A percentile compares a stretch with the other conserved stretches of the same genome.
phyloP scores from a whole-genome alignment of 1,140 invertebrate species.

The Drosophila micromelanica region DNA sequence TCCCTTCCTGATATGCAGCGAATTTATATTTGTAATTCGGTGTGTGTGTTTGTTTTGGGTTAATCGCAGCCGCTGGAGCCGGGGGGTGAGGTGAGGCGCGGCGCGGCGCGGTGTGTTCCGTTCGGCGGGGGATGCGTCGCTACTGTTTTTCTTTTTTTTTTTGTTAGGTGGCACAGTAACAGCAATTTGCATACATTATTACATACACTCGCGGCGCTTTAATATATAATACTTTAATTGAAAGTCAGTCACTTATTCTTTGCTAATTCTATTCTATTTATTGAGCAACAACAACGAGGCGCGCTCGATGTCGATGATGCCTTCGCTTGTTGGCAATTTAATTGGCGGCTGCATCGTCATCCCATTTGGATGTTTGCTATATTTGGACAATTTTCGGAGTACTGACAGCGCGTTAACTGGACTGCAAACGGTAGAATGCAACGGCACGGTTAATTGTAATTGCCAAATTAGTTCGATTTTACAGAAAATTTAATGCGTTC shows the following conservation, averaged over 20 bases:
- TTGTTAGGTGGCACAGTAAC: slow-evolving; percentile 36
- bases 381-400: not conserved
- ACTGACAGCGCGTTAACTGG: slow-evolving; percentile 13
- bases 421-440: not conserved
- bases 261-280: slow-evolving; percentile 37
- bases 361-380: slow-evolving; percentile 15
- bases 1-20: slow-evolving; percentile 10
- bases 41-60: slow-evolving; percentile 14
- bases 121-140: slow-evolving; percentile 7
- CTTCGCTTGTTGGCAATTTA: slow-evolving; percentile 34
- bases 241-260: slow-evolving; percentile 21
- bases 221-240: slow-evolving; percentile 38
- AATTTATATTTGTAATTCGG: slow-evolving; percentile 9
- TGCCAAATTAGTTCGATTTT: slow-evolving; percentile 31
- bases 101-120: not conserved
- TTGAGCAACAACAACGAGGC: slow-evolving; percentile 44
- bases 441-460: slow-evolving; percentile 19
- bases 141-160: slow-evolving; percentile 34
- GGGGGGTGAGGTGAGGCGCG: not conserved
- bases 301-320: slow-evolving; percentile 50
- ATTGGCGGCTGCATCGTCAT: slow-evolving; percentile 48
- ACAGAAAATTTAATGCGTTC: slow-evolving; percentile 78
- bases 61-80: slow-evolving; percentile 17
- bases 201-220: slow-evolving; percentile 19
- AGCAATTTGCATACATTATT: slow-evolving; percentile 57